phyloP scores from a whole-genome alignment of 2,113 vertebrate species.

The Gallinago undulata region DNA sequence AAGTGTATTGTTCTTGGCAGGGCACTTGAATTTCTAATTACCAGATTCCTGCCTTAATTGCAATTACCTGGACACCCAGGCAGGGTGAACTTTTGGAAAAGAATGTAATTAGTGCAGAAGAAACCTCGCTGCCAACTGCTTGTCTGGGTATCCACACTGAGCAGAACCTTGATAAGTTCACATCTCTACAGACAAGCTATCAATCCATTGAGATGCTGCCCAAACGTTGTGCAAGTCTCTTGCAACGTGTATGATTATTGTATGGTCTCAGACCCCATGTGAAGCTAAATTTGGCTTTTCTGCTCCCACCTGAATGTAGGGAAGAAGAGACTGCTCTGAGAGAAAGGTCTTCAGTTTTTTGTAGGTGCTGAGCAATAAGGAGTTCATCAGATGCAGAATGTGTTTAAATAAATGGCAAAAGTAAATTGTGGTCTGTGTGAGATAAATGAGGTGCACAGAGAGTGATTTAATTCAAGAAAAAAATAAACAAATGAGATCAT shows the following conservation, averaged over 20 bases:
- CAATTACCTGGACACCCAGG: constrained; percentile 84
- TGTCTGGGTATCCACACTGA: constrained; percentile 59
- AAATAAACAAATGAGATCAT: background rate
- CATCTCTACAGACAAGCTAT: constrained; percentile 34
- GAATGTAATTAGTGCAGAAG: constrained; percentile 79
- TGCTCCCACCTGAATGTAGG: background rate
- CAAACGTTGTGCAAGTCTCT: background rate
- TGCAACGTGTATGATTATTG: background rate
- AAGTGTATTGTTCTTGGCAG: constrained; percentile 81
- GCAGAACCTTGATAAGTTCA: constrained; percentile 59
- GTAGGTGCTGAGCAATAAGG: background rate
- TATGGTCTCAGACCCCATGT: background rate
- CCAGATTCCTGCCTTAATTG: constrained; percentile 82
- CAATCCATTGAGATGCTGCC: background rate
- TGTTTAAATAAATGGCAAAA: background rate
- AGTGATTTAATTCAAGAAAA: background rate
- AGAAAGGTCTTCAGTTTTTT: background rate
- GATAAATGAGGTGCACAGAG: background rate
- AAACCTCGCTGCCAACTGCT: constrained; percentile 70
- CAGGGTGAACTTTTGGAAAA: constrained; percentile 80
- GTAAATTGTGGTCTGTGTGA: background rate
- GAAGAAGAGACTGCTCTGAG: background rate
- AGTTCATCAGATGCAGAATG: background rate
- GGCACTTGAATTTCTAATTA: constrained; percentile 81
- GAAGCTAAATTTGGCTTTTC: background rate